Evolutionary conservation across 2,797 vertebrate genomes (phyloP), one percentile per base, ranked within the genome.

Genomic region (Scomberomorus guttatus): DNA sequence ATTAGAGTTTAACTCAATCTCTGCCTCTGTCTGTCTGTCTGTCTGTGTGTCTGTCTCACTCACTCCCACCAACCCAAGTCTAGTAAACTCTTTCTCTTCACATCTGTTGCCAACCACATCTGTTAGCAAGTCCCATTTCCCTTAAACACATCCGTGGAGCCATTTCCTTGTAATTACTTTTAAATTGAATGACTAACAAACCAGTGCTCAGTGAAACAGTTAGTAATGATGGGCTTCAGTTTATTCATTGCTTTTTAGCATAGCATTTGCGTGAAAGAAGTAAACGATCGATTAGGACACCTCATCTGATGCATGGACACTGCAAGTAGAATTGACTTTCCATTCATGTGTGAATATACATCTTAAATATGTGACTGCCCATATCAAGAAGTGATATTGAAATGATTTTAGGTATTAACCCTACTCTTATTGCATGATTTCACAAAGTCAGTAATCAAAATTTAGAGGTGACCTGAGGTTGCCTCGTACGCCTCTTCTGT

Each of bases 101-200:
- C 89, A 86, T 92, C 88, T 87, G 89, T 82, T 56, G 63, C 61
- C 61, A 29, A 51, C 89, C 90, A 93, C 91, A 94, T 93, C 93
- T 89, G 85, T 82, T 74, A 82, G 71, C 18, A 69, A 46, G 66
- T 87, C 72, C 27, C 5, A 77, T 84, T 87, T 81, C 77, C 71
- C 69, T 87, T 87, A 85, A 92, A 92, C 66, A 83, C 79, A 86
- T 89, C 82, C 75, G 62, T 57, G 44, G 39, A 84, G 46, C 54
- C 48, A 79, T 90, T 89, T 90, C 87, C 81, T 84, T 85, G 59
- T 89, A 87, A 92, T 91, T 91, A 83, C 44, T 60, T 76, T 84
- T 72, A 87, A 79, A 84, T 88, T 44, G 79, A 83, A 86, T 77
- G 69, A 12, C 60, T 72, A 78, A 87, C 65, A 89, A 90, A 85